Evolutionary conservation across 2,888 invertebrate genomes (phyloP), one percentile per base, ranked within the genome.

Genomic region (Cantharis rustica): DNA sequence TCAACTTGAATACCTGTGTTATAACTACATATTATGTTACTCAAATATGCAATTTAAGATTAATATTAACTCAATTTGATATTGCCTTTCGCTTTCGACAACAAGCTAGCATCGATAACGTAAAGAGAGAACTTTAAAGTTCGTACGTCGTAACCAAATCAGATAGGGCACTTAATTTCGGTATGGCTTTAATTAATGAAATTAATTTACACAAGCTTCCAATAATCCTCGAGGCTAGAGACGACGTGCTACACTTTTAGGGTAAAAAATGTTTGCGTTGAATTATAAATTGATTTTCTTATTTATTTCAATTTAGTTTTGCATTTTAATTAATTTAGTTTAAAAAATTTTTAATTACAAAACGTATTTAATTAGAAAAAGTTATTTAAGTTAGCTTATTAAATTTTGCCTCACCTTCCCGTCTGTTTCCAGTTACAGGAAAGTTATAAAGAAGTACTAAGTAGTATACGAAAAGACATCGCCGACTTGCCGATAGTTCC

Each of bases 181-280:
- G 81, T 82, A 83, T 82, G 81, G 82, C 82, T 83, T 84, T 83
- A 84, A 84, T 84, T 84, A 84, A 83, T 83, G 80, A 83, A 84
- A 84, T 84, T 84, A 84, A 84, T 84, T 84, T 83, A 82, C 82
- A 80, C 82, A 81, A 83, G 82, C 82, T 84, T 83, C 83, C 83
- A 80, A 83, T 83, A 83, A 80, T 80, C 81, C 82, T 80, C 75
- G 75, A 78, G 82, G 82, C 81, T 73, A 80, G 77, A 76, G 76
- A 74, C 71, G 79, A 79, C 47, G 73, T 69, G 73, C 71, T 70
- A 71, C 72, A 72, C 16, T 20, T 70, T 74, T 16, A 20, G 47
- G 47, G 16, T 47, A 70, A 61, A 16, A 61, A 26, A 70, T 70
- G 70, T 20, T 61, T 70, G 70, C 61, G 70, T 61, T 61, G 70